Base-by-base conservation (phyloP, 2,888 invertebrate genomes). In the Andrena dorsata region DNA sequence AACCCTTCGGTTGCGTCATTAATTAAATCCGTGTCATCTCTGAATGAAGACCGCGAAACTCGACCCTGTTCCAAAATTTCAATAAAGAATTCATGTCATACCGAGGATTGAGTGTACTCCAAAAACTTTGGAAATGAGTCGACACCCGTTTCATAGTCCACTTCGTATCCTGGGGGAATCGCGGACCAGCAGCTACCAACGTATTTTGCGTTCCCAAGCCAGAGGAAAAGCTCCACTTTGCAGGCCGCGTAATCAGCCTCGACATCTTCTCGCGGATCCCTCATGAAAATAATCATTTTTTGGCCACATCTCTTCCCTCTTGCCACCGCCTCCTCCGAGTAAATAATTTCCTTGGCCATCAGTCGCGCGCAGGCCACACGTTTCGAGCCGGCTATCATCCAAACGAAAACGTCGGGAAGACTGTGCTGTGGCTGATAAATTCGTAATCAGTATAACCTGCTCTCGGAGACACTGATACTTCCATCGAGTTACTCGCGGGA, bases 401-500 rank as follows among this genome's bases (percentile, higher is more conserved):
- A 96, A 72, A 96, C 89, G 86, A 95, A 95, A 63, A 95, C 93
- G 89, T 95, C 95, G 1, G 95, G 95, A 7, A 95, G 92, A 68
- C 94, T 93, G 84, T 95, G 94, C 87, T 96, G 95, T 0, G 95
- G 95, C 95, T 95, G 81, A 20, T 61, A 56, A 76, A 82, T 70
- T 65, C 16, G 30, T 56, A 49, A 68, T 16, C 2, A 61, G 20
- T 26, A 8, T 30, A 30, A 2, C 47, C 20, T 30, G 7, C 61
- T 26, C 32, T 7, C n/a, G 10, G 23, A n/a, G 49, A 47, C 23
- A 16, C 41, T 41, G 28, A 20, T 8, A 13, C 65, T 10, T 65
- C 47, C 49, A 28, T 28, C 65, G 47, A 30, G 26, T 13, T 26
- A 47, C n/a, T 41, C 30, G 53, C 23, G 8, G 1, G 28, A 47